Evolutionary conservation across 2,113 vertebrate species (phyloP).

Genomic region (Halcyon senegalensis): DNA sequence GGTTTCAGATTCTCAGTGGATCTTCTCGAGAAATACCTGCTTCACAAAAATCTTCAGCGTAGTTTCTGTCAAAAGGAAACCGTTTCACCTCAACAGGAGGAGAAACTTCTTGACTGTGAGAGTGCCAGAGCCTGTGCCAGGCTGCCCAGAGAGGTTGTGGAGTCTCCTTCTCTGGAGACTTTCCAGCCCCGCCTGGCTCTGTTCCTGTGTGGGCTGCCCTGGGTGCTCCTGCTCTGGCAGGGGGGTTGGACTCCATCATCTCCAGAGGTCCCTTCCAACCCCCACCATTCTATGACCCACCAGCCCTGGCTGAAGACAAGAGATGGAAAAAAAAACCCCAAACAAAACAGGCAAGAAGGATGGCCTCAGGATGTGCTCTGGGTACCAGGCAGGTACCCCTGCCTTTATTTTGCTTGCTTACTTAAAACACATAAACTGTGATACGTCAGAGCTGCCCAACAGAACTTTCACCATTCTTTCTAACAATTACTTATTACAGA

Average conservation of each 20-base stretch:
- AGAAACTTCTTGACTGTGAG: too few relatives aligned
- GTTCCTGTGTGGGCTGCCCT: too few relatives aligned
- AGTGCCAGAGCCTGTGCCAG: too few relatives aligned
- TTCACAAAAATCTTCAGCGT: background rate
- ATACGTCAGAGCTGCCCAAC: background rate
- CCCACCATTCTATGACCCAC: too few relatives aligned
- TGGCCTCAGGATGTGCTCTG: background rate
- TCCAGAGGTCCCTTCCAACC: too few relatives aligned
- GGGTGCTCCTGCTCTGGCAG: too few relatives aligned
- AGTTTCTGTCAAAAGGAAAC: background rate
- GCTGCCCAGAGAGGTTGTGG: too few relatives aligned
- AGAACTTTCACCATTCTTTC: background rate
- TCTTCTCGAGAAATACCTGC: background rate
- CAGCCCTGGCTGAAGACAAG: background rate
- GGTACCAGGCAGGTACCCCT: rapidly evolving
- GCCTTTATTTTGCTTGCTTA: background rate
- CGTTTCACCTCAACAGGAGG: too few relatives aligned
- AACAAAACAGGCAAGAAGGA: background rate
- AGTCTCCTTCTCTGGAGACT: too few relatives aligned
- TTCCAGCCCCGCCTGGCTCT: too few relatives aligned
- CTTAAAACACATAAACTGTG: background rate
- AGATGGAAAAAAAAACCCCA: too few relatives aligned
- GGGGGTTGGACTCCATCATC: too few relatives aligned
- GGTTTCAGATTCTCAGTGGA: background rate
- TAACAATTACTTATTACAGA: background rate